A percentile compares a stretch with the other conserved stretches of the same genome.
Evolutionary conservation across 2,797 vertebrate species (phyloP).

Genomic region (Gymnopithys bicolor): DNA sequence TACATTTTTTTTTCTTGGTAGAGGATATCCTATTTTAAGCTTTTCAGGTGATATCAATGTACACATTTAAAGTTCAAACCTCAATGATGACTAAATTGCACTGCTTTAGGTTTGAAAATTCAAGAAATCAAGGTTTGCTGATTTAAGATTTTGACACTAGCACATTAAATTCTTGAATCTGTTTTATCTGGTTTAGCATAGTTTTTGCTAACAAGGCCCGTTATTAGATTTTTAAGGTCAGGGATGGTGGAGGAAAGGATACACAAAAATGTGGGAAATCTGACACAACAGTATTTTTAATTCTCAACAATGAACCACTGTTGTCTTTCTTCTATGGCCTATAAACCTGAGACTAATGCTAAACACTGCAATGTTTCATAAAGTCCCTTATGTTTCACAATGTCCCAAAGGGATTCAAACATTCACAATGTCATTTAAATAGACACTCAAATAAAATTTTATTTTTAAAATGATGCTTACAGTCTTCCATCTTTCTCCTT

Average conservation of each 20-base stretch:
- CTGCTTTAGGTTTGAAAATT: background rate
- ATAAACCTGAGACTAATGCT: background rate
- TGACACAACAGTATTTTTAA: background rate
- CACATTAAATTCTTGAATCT: background rate
- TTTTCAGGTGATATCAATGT: background rate
- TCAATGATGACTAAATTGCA: background rate
- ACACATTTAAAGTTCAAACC: background rate
- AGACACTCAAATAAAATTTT: background rate
- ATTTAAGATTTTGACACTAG: background rate
- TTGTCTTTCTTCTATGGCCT: background rate
- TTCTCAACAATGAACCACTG: background rate
- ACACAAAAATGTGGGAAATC: background rate
- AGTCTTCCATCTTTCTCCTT: slow-evolving; percentile 15
- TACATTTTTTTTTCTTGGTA: background rate
- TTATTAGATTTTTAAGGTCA: background rate
- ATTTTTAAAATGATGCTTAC: slow-evolving; percentile 13
- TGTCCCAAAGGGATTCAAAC: background rate
- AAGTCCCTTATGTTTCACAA: background rate
- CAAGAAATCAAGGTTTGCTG: background rate
- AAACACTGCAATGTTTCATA: background rate
- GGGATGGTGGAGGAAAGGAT: background rate
- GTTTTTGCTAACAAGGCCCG: background rate
- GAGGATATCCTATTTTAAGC: background rate
- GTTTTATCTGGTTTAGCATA: background rate
- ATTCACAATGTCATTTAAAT: background rate